Evolutionary conservation across 2,113 vertebrate species (phyloP), one percentile per base, ranked within the genome.

Genomic region (Pollimyrus isidori): DNA sequence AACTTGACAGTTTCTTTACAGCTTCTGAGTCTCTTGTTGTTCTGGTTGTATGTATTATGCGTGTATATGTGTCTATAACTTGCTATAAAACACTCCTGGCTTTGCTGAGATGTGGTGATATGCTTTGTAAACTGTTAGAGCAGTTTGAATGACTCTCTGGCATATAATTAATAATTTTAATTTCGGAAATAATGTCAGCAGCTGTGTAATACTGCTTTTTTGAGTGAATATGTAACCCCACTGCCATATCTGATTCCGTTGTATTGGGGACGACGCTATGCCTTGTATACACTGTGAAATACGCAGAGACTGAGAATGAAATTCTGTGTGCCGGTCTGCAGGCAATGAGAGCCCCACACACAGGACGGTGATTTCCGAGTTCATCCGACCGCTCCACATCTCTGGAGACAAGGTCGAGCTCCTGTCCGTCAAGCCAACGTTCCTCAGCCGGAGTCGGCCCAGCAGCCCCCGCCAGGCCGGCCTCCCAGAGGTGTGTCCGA

Each of bases 331-430:
- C 93, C 91, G 93, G 88, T 90, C 89, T 80, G 13, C 94, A 99
- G 98, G 96, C 93, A 96, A 95, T 92, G 97, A 98, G 89, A 95
- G 96, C 86, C 88, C 96, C 1, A 94, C 96, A 89, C 96, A 95
- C 91, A 95, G 93, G 92, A 94, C 96, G 90, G 95, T 96, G 94
- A 97, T 97, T 49, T 96, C 97, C 0, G 98, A 99, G 91, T 97
- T 96, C 65, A 96, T 97, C 90, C 95, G 95, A 89, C 97, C 98
- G 69, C 96, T 97, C 26, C 96, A 97, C 1, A 94, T 97, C 49
- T 95, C 96, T 4, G 94, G 95, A 91, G 98, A 97, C 93, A 97
- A 97, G 92, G 96, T 96, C 0, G 97, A 97, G 91, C 95, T 97
- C 17, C 94, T 97, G 87, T 96, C 96, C 1, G 93, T 96, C 94